These are phyloP conservation scores for Troilus luridus DNA, from an alignment of 2,888 invertebrate genomes.

Conservation along the genomic window DNA sequence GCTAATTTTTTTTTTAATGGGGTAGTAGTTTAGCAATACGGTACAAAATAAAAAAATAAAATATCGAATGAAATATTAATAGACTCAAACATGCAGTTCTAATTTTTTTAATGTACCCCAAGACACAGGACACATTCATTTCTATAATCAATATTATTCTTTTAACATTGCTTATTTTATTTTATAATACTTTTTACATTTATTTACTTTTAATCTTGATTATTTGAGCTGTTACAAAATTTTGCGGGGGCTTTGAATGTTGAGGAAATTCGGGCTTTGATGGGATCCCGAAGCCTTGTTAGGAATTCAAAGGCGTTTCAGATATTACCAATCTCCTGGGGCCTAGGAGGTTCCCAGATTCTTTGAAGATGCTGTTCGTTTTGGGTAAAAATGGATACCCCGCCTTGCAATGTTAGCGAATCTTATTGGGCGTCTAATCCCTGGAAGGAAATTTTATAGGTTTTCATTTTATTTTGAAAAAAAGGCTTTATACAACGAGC, in stretches of 20 bases:
- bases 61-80: too few relatives aligned
- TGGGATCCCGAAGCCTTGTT: neutral
- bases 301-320: constrained; percentile 3
- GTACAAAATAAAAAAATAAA: too few relatives aligned
- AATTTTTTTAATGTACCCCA: too few relatives aligned
- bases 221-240: neutral
- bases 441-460: neutral
- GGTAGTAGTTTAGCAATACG: too few relatives aligned
- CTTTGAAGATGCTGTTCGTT: constrained; percentile 11
- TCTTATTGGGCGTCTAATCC: neutral
- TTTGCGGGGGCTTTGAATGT: neutral
- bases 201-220: neutral
- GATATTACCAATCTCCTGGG: constrained; percentile 8
- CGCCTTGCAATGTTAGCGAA: neutral
- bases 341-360: neutral
- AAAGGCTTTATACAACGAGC: neutral
- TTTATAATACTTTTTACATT: too few relatives aligned
- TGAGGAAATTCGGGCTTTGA: neutral
- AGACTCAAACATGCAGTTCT: too few relatives aligned
- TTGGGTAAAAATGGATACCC: neutral
- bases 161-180: too few relatives aligned
- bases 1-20: too few relatives aligned
- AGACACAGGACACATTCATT: too few relatives aligned
- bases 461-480: neutral
- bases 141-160: too few relatives aligned